Base-by-base conservation (phyloP, 2,888 invertebrate genomes). In the Thera britannica region DNA sequence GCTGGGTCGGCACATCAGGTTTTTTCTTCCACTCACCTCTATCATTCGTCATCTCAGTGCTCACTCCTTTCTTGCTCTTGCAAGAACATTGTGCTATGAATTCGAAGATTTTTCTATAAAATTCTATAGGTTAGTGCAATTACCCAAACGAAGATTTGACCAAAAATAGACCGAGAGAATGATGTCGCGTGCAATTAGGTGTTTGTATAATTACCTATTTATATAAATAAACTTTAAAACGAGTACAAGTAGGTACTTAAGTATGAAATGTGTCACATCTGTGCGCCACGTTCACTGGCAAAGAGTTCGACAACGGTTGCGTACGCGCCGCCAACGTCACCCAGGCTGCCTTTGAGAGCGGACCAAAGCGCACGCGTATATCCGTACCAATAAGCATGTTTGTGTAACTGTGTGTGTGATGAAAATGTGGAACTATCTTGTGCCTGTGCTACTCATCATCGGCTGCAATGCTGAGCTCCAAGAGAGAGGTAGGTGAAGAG, bases 401-500 rank as follows among this genome's bases (percentile, higher is more conserved):
- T 60, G 63, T 68, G 63, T 66, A 62, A 69, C 55, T 61, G 67
- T 61, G 52, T 66, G 89, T 86, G 88, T 87, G 86, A 79, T 78
- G 83, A 74, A 75, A 73, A 89, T 90, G 90, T 86, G 88, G 88
- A 85, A 81, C 75, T 84, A 70, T 75, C 78, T 68, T 57, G 62
- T 70, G 62, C 66, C 86, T 70, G 73, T 84, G 72, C 70, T 84
- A 46, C 72, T 79, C 76, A 77, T 77, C 75, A 76, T 78, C 75
- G 73, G 76, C 71, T 73, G 75, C 73, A 36, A 62, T 51, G 90
- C 89, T 41, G 92, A 90, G 38, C 75, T 92, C 55, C 90, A 92
- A 79, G 92, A 92, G 79, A 85, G 91, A 92, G 92, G 92, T 92
- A 75, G 84, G 65, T 12, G 8, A 7, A 2, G 7, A 34, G 23